phyloP scores from a whole-genome alignment of 2,888 invertebrate species.

The Parnassius smintheus region DNA sequence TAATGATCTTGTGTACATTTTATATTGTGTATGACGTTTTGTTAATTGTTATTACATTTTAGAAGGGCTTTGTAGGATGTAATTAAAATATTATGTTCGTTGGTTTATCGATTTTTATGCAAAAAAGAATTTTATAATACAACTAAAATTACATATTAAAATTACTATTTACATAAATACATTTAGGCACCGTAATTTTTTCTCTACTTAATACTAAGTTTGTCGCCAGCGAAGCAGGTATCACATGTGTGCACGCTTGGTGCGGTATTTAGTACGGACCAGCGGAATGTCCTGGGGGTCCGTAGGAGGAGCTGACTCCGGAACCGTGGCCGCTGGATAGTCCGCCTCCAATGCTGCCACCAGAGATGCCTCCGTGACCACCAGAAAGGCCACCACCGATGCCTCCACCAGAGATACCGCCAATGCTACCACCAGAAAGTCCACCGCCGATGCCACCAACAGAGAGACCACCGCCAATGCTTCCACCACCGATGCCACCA shows the following conservation, averaged over 20 bases:
- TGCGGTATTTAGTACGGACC: conserved; percentile 83
- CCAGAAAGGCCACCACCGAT: conserved; percentile 47
- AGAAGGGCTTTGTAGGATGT: conserved; percentile 9
- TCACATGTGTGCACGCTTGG: conserved; percentile 66
- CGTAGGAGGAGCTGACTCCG: conserved; percentile 82
- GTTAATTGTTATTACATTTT: conserved; percentile 3
- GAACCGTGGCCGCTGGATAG: conserved; percentile 55
- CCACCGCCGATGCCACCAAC: conserved; percentile 40
- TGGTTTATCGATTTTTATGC: conserved; percentile 71
- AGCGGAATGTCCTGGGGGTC: conserved; percentile 83
- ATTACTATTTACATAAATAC: conserved; percentile 82
- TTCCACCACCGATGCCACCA: conserved; percentile 39
- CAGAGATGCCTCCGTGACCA: conserved; percentile 41
- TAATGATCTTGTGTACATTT: not conserved
- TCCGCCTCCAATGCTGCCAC: conserved; percentile 46
- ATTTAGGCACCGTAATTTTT: conserved; percentile 82
- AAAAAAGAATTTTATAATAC: conserved; percentile 77
- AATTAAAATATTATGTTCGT: conserved; percentile 41
- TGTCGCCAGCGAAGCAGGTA: conserved; percentile 78
- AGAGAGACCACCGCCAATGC: conserved; percentile 45
- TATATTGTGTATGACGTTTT: not conserved
- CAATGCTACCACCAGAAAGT: conserved; percentile 42
- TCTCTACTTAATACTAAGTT: conserved; percentile 76
- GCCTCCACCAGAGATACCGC: conserved; percentile 49
- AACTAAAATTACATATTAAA: conserved; percentile 78